A percentile compares a stretch with the other conserved stretches of the same genome.
Conservation (phyloP, 2,888 invertebrate species). For the Clusia tigrina region DNA sequence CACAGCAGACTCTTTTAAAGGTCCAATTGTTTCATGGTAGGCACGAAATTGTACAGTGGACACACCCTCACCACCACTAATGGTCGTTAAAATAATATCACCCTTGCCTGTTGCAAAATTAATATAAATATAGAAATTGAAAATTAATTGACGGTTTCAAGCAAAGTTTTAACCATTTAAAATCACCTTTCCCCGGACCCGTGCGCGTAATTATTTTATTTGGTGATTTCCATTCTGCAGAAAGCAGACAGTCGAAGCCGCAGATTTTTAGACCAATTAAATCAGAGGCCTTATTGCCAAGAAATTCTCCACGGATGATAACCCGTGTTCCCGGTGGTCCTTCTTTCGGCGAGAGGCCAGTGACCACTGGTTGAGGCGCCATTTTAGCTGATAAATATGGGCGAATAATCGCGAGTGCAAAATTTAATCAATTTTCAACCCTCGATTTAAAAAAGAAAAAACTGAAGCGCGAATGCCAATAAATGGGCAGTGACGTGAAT, state of each 20-base stretch:
- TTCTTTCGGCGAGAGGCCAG: conserved; percentile 97
- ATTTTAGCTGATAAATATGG: conserved; percentile 59
- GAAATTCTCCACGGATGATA: conserved; percentile 93
- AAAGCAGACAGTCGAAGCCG: conserved; percentile 91
- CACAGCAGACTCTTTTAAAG: conserved; percentile 96
- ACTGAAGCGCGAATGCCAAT: too few relatives aligned
- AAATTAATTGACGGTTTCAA: too few relatives aligned
- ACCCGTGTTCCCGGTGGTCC: conserved; percentile 96
- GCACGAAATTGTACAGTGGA: conserved; percentile 68
- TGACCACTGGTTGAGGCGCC: conserved; percentile 86
- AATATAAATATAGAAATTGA: too few relatives aligned
- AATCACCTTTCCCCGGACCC: conserved; percentile 90
- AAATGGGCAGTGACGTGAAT: too few relatives aligned
- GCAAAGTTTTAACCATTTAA: too few relatives aligned
- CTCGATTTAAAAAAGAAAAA: too few relatives aligned
- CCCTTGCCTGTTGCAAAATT: too few relatives aligned
- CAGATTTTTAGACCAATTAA: conserved; percentile 91
- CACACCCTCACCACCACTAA: conserved; percentile 68
- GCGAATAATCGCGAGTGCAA: too few relatives aligned
- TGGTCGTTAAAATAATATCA: conserved; percentile 89
- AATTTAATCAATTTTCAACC: too few relatives aligned
- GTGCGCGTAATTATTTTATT: conserved; percentile 97
- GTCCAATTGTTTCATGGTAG: conserved; percentile 87
- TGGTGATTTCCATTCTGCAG: conserved; percentile 97
- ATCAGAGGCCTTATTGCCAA: conserved; percentile 86